Evolutionary conservation across 2,113 vertebrate species (phyloP), one percentile per base, ranked within the genome.

Genomic region (Synchiropus splendidus): DNA sequence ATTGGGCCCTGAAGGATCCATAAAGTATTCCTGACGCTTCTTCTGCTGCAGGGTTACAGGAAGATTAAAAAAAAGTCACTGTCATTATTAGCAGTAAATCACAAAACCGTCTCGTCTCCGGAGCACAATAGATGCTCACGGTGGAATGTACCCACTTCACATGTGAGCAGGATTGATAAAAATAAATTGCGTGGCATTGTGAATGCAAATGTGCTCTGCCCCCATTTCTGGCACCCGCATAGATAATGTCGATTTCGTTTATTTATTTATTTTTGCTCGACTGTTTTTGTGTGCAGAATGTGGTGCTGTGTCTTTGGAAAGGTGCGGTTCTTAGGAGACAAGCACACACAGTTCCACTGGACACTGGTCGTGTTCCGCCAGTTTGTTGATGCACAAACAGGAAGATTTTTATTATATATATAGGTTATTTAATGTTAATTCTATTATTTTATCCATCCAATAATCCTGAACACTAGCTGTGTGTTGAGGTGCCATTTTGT

Each of bases 261-360:
- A 11, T 40, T 18, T 16, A 48, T 31, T 27, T 39, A 31, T 51
- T 42, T 15, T 27, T 21, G 12, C 14, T 34, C 4, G 15, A 38
- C 18, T 41, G 9, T 11, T 35, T 42, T 59, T 61, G 43, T 27
- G 16, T 16, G 38, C 42, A 32, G 38, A 58, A 48, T 31, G 17
- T 18, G 27, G 48, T 50, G 43, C 48, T 67, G 33, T 49, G 49
- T 43, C 61, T 48, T 42, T 12, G 54, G 50, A 16, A 40, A 31
- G 51, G 56, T 51, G 45, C 55, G 65, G 50, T 41, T 54, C 56
- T 15, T 2, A 1, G 0, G 6, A 52, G 73, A 77, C 73, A 71
- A 36, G 18, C 51, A 17, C 40, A 58, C 52, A 60, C 67, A 75
- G 62, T 81, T 79, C 52, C 40, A 42, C 18, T 30, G 48, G 49